Conservation (phyloP, 2,113 vertebrate genomes). For the Semnopithecus entellus region DNA sequence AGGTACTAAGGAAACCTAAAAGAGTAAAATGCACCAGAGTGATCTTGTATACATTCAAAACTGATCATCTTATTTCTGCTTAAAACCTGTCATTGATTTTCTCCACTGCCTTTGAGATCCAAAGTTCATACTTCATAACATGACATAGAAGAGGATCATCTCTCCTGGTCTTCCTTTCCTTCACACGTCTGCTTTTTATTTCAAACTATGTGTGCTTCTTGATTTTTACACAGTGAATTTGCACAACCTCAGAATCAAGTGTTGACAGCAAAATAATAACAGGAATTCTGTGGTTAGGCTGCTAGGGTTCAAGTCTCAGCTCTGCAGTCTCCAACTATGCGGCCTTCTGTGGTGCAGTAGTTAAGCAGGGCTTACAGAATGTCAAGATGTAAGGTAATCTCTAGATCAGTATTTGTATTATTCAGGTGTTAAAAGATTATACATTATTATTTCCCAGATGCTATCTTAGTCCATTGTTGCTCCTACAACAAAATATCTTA, state of each 20-base stretch:
- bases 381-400: not conserved
- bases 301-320: not conserved
- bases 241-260: not conserved
- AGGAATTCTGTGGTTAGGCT: not conserved
- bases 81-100: not conserved
- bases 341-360: not conserved
- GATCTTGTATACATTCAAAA: not conserved
- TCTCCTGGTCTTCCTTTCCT: not conserved
- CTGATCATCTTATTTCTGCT: not conserved
- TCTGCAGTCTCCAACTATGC: not conserved
- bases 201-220: not conserved
- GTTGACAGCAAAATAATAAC: not conserved
- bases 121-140: not conserved
- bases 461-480: not conserved
- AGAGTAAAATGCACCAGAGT: not conserved
- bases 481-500: not conserved
- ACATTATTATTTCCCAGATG: not conserved
- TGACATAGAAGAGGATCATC: not conserved
- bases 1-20: not conserved
- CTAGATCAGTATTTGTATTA: not conserved
- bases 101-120: not conserved
- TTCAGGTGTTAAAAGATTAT: not conserved
- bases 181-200: not conserved
- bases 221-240: conserved; percentile 1
- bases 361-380: not conserved